Conservation (phyloP, 2,797 vertebrate species). For the Antrozous pallidus region DNA sequence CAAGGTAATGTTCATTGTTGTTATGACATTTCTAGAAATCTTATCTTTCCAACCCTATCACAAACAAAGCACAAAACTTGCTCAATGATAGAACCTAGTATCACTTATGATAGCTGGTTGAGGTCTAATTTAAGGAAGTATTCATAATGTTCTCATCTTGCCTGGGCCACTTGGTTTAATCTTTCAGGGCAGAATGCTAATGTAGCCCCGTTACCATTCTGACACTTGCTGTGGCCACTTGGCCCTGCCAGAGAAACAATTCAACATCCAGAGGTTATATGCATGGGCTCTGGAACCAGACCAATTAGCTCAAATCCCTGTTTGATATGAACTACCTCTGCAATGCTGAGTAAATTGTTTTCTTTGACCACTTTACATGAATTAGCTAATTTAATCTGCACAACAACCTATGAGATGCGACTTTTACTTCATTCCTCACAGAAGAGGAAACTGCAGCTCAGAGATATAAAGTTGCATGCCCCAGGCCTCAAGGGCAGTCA, state of each 20-base stretch:
- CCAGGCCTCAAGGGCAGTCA: background rate
- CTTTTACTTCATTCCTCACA: constrained; percentile 34
- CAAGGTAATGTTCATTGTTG: background rate
- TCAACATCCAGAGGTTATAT: background rate
- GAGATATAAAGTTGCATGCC: background rate
- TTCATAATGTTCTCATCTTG: background rate
- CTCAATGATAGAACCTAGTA: background rate
- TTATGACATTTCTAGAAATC: background rate
- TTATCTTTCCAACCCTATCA: background rate
- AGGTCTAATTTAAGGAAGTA: background rate
- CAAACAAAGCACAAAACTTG: constrained; percentile 6
- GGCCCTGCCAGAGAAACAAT: constrained; percentile 4
- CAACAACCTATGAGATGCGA: background rate
- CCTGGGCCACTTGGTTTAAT: background rate
- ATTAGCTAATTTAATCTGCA: constrained; percentile 23
- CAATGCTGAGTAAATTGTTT: background rate
- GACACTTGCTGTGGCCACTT: background rate
- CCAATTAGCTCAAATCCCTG: constrained; percentile 23
- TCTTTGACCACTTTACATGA: background rate
- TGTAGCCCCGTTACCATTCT: background rate
- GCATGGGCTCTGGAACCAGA: constrained; percentile 9
- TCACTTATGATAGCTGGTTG: background rate
- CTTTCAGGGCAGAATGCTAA: background rate
- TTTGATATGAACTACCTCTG: background rate
- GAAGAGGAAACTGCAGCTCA: constrained; percentile 21